Conservation (phyloP, 2,113 vertebrate genomes). For the Heteronetta atricapilla region DNA sequence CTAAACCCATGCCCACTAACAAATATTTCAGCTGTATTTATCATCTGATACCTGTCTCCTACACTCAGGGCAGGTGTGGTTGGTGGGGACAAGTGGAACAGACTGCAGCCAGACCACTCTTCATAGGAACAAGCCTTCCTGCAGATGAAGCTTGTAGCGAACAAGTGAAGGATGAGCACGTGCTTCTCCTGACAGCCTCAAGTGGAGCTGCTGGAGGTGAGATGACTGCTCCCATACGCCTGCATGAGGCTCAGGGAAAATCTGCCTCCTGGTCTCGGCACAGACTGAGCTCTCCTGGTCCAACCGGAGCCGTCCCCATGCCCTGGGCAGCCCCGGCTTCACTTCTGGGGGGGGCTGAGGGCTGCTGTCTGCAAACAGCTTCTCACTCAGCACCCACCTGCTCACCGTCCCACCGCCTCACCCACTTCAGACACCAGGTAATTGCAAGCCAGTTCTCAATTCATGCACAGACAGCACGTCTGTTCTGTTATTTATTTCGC, state of each 20-base stretch:
- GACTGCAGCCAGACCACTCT: background rate
- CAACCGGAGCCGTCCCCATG: accelerated
- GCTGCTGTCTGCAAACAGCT: background rate
- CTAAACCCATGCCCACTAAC: background rate
- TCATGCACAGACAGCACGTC: background rate
- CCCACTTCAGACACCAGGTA: background rate
- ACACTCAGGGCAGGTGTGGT: background rate
- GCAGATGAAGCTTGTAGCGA: background rate
- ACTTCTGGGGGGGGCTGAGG: background rate
- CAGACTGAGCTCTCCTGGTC: accelerated
- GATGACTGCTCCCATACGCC: accelerated
- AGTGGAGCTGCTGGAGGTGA: background rate
- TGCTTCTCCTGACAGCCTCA: accelerated
- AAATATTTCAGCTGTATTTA: background rate
- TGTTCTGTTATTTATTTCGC: background rate
- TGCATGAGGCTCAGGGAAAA: background rate
- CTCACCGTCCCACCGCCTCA: background rate
- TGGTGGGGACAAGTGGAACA: background rate
- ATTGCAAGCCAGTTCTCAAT: background rate
- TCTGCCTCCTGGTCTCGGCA: accelerated
- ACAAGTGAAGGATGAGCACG: background rate
- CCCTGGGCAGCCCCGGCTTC: accelerated
- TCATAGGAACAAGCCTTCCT: background rate
- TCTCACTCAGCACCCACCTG: conserved; percentile 44
- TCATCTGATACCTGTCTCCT: accelerated